Conservation (phyloP, 2,888 invertebrate genomes). For the Pachymerium ferrugineum region DNA sequence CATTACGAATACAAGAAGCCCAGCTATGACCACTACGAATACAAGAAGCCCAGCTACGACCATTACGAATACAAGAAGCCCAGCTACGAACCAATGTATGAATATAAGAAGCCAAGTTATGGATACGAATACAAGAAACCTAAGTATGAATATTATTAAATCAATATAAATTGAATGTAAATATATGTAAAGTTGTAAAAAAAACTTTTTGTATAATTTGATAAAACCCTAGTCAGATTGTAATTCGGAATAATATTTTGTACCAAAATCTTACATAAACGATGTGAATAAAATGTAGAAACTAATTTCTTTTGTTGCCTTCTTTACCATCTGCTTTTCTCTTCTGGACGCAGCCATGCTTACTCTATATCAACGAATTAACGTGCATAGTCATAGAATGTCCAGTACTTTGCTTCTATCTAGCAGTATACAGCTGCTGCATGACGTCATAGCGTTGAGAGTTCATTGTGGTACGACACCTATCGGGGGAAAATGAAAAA, state of each 20-base stretch:
- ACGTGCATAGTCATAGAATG: too few species aligned
- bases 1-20: background rate
- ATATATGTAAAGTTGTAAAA: slow-evolving; percentile 8
- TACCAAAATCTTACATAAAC: too few species aligned
- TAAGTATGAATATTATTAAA: background rate
- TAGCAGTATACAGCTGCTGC: too few species aligned
- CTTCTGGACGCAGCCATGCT: too few species aligned
- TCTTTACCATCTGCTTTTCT: too few species aligned
- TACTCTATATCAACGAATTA: too few species aligned
- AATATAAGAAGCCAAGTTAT: background rate
- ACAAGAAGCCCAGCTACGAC: slow-evolving; percentile 14
- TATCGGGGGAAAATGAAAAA: background rate
- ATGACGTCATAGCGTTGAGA: background rate
- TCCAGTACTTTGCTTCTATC: too few species aligned
- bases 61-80: background rate
- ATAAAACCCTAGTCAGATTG: background rate
- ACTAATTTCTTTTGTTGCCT: too few species aligned
- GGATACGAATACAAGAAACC: background rate
- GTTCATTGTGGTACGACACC: background rate
- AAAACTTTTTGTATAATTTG: background rate
- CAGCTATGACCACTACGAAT: slow-evolving; percentile 17
- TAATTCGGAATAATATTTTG: too few species aligned
- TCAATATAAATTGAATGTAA: background rate
- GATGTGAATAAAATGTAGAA: too few species aligned
- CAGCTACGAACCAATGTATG: background rate